A percentile compares a stretch with the other conserved stretches of the same genome.
Conservation (phyloP, 2,113 vertebrate species). For the Choloepus hoffmanni region DNA sequence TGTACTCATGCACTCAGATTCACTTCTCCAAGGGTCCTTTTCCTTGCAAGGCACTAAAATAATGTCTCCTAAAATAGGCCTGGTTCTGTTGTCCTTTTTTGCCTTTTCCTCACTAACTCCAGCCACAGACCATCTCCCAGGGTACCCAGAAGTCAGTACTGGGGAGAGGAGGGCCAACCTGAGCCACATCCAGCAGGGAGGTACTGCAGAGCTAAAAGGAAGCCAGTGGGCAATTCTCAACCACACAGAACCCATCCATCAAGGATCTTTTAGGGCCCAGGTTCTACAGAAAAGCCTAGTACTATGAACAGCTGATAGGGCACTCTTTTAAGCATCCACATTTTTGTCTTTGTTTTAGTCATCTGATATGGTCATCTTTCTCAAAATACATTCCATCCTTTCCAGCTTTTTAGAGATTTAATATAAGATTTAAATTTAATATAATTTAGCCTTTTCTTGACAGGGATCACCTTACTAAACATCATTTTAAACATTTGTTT, state of each 20-base stretch:
- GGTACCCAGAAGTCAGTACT: not conserved
- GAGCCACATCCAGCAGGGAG: not conserved
- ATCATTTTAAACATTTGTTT: constrained; percentile 38
- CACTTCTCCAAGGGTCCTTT: not conserved
- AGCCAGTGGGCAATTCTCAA: not conserved
- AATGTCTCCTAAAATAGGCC: not conserved
- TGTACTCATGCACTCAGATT: not conserved
- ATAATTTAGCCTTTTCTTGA: constrained; percentile 34
- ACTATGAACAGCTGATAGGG: not conserved
- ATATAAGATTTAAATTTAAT: not conserved
- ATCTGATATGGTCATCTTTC: constrained; percentile 3
- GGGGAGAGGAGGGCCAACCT: not conserved
- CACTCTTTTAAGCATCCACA: not conserved
- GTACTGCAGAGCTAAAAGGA: not conserved
- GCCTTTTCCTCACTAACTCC: not conserved
- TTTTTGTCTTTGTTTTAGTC: constrained; percentile 4
- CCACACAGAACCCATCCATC: not conserved
- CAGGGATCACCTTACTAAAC: not conserved
- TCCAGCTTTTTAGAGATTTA: not conserved
- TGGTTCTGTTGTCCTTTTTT: not conserved
- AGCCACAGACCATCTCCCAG: not conserved
- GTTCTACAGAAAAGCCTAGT: not conserved
- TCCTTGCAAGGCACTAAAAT: constrained; percentile 46
- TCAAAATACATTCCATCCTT: constrained; percentile 1
- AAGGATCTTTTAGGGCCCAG: not conserved